Conservation (phyloP, 2,797 vertebrate genomes). For the Semotilus atromaculatus region DNA sequence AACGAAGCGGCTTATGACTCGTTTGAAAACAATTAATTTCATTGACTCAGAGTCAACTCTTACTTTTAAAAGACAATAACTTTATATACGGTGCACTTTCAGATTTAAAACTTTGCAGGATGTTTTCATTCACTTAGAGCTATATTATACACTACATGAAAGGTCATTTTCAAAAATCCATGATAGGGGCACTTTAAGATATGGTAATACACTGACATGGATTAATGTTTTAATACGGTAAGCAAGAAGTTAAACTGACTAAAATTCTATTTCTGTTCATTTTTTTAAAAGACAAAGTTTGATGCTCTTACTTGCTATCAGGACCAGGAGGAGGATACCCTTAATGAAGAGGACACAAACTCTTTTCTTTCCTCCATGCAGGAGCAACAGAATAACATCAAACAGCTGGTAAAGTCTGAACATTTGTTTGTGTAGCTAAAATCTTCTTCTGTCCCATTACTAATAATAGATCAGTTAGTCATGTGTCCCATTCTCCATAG, state of each 20-base stretch:
- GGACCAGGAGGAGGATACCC: slow-evolving; percentile 66
- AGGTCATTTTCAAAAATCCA: too few relatives aligned
- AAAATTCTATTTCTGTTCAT: neutral
- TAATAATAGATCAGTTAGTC: neutral
- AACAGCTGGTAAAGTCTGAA: slow-evolving; percentile 78
- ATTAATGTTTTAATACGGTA: neutral
- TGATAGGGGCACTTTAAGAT: too few relatives aligned
- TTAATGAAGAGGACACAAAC: slow-evolving; percentile 67
- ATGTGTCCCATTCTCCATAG: neutral
- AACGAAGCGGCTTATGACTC: too few relatives aligned
- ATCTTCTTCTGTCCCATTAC: neutral
- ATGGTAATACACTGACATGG: neutral
- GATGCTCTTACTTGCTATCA: slow-evolving; percentile 70
- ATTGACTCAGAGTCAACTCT: too few relatives aligned
- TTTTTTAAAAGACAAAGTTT: slow-evolving; percentile 68
- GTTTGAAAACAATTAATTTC: too few relatives aligned
- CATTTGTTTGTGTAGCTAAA: slow-evolving; percentile 1
- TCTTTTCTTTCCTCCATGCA: slow-evolving; percentile 72
- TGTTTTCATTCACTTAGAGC: too few relatives aligned
- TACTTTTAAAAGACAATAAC: too few relatives aligned
- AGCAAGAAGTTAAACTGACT: neutral
- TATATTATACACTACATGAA: too few relatives aligned
- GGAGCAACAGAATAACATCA: slow-evolving; percentile 82
- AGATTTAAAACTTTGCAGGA: too few relatives aligned
- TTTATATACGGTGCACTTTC: too few relatives aligned